Conservation (phyloP, 2,888 invertebrate genomes). For the Eilema depressum region DNA sequence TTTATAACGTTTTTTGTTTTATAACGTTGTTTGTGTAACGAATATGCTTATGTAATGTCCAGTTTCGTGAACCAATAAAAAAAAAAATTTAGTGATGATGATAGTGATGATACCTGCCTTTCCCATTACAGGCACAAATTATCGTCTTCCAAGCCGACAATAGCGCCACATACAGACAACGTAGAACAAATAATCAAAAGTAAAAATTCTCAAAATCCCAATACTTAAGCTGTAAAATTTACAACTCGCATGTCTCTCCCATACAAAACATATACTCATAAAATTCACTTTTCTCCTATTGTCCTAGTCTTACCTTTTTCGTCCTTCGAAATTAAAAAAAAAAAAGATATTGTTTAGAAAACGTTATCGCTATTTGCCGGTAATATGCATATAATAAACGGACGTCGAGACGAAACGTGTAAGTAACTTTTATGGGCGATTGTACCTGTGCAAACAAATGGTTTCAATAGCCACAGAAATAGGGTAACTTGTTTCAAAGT, state of each 20-base stretch:
- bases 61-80: no score
- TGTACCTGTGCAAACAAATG: conserved; percentile 48
- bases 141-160: background rate
- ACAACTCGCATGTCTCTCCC: conserved; percentile 28
- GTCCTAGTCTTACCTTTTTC: conserved; percentile 22
- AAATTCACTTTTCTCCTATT: conserved; percentile 26
- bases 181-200: background rate
- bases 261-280: conserved; percentile 8
- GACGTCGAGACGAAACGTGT: conserved; percentile 37
- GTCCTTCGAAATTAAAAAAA: conserved; percentile 21
- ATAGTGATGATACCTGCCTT: background rate
- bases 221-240: conserved; percentile 23
- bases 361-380: conserved; percentile 26
- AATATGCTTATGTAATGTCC: no score
- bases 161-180: background rate
- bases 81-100: no score
- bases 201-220: background rate
- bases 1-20: no score
- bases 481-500: conserved; percentile 25
- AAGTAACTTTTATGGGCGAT: conserved; percentile 36
- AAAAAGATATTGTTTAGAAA: conserved; percentile 38
- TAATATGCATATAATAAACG: conserved; percentile 38
- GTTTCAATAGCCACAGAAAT: conserved; percentile 22
- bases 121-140: background rate
- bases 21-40: no score